Base-by-base conservation (phyloP, 2,113 vertebrate species). In the Coregonus clupeaformis region DNA sequence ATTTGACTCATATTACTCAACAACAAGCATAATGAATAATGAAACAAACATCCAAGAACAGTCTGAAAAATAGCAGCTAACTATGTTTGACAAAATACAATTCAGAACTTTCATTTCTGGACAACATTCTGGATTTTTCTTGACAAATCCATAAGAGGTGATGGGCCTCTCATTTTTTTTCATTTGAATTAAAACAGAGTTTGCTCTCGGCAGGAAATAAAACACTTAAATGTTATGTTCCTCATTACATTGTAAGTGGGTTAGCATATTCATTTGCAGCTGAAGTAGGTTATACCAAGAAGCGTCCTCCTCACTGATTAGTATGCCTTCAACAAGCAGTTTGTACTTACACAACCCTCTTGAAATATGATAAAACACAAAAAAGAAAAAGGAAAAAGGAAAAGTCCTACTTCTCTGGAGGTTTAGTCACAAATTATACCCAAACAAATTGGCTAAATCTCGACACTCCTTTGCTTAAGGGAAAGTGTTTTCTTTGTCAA, bases 251-350 rank as follows among this genome's bases (percentile, higher is more conserved):
- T 77, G 79, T 85, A 86, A 88, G 82, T 81, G 76, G 83, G 81
- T 87, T 91, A 84, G 76, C 81, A 82, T 86, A 89, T 90, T 91
- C 82, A 90, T 89, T 84, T 87, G 80, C 77, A 69, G 78, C 84
- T 90, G 85, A 93, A 90, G 81, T 86, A 89, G 85, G 83, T 89
- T 90, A 88, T 90, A 92, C 89, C 91, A 92, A 82, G 87, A 73
- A 92, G 89, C 87, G 69, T 81, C 76, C 73, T 84, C 77, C 73
- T 81, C 74, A 6, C 84, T 89, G 76, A 91, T 91, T 90, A 92
- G 86, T 89, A 89, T 91, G 88, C 88, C 86, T 85, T 87, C 81
- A 84, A 77, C 84, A 84, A 73, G 81, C 82, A 77, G 77, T 85
- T 80, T 71, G 78, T 78, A 76, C 81, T 75, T 78, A 84, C 80